These are phyloP conservation scores for Prunella fulvescens DNA, from an alignment of 2,113 vertebrate genomes.

Conservation along the genomic window DNA sequence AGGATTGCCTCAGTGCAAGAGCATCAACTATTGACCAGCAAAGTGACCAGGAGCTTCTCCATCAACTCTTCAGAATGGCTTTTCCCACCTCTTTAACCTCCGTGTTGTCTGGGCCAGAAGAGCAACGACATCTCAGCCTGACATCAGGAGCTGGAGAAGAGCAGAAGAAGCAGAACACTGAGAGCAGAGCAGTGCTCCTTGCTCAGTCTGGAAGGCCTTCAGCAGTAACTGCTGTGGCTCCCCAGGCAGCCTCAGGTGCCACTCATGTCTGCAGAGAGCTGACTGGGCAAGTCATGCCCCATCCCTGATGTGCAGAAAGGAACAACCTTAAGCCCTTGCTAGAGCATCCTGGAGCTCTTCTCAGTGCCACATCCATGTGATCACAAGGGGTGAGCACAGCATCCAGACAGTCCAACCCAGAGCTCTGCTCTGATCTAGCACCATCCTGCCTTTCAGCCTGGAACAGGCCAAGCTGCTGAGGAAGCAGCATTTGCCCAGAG, in stretches of 20 bases:
- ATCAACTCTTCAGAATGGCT: neutral
- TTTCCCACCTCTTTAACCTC: neutral
- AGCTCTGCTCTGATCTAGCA: neutral
- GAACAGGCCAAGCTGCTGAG: neutral
- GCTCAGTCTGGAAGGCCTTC: neutral
- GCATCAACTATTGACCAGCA: neutral
- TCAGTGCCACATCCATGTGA: rapidly evolving
- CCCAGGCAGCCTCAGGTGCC: neutral
- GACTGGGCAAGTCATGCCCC: neutral
- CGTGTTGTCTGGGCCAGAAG: neutral
- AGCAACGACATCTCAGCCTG: neutral
- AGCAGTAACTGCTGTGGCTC: neutral
- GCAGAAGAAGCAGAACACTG: neutral
- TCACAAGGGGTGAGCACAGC: neutral
- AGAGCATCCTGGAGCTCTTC: neutral
- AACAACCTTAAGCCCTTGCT: neutral
- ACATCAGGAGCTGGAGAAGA: neutral
- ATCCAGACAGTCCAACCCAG: neutral
- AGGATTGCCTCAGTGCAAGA: neutral
- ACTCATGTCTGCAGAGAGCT: neutral
- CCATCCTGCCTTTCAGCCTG: neutral
- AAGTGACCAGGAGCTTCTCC: neutral
- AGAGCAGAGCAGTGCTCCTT: neutral
- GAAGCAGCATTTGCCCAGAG: neutral
- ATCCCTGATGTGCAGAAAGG: neutral